These are phyloP conservation scores for Typhlichthys subterraneus DNA, from an alignment of 2,797 vertebrate genomes.

Conservation along the genomic window DNA sequence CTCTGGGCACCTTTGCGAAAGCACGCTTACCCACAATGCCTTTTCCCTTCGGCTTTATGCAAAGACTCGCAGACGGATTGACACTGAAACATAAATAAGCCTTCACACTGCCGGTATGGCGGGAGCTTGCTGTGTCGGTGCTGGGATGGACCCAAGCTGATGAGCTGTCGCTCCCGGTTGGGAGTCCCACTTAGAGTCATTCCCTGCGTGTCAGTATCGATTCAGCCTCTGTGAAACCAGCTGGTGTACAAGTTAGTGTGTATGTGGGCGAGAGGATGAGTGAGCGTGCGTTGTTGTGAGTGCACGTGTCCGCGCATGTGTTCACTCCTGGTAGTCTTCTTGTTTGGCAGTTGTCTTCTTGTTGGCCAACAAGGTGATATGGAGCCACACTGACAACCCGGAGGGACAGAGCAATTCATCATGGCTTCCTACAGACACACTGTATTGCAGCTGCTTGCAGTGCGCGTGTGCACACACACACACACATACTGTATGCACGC, in stretches of 20 bases:
- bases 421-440: background rate
- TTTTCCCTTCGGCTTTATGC: too few relatives aligned
- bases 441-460: background rate
- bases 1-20: too few relatives aligned
- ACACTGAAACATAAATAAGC: too few relatives aligned
- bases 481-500: background rate
- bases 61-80: too few relatives aligned
- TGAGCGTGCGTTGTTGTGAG: background rate
- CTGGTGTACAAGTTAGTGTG: slow-evolving; percentile 5
- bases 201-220: slow-evolving; percentile 37
- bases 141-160: slow-evolving; percentile 23
- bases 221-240: slow-evolving; percentile 28
- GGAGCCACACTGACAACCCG: background rate
- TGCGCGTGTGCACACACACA: background rate
- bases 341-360: background rate
- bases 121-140: too few relatives aligned
- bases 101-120: too few relatives aligned
- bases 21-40: too few relatives aligned
- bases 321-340: background rate
- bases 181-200: slow-evolving; percentile 19
- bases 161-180: slow-evolving; percentile 37
- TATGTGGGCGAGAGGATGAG: slow-evolving; percentile 3
- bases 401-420: background rate
- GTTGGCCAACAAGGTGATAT: background rate
- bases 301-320: background rate